Conservation (phyloP, 1,140 invertebrate species). For the Stenopsyche tienmushanensis region DNA sequence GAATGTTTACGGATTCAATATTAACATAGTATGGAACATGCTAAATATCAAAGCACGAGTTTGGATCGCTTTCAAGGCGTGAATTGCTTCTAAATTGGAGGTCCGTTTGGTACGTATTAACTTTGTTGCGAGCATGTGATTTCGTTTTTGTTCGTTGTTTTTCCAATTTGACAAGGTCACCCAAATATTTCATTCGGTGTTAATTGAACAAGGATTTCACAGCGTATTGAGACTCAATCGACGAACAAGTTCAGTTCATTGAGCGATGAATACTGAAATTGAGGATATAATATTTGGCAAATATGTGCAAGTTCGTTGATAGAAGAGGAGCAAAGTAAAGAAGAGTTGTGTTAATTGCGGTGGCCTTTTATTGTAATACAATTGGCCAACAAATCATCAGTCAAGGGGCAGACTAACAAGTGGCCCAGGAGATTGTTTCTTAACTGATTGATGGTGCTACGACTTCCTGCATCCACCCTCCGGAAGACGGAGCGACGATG, state of each 20-base stretch:
- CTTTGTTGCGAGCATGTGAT: too few species aligned
- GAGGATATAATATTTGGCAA: too few species aligned
- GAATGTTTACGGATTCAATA: too few species aligned
- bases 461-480: constrained; percentile 2
- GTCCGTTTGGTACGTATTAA: too few species aligned
- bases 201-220: too few species aligned
- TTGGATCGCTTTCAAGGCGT: background rate
- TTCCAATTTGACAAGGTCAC: too few species aligned
- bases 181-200: too few species aligned
- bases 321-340: constrained; percentile 1
- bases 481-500: background rate
- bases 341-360: constrained; percentile 6
- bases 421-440: constrained; percentile 29
- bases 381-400: constrained; percentile 37
- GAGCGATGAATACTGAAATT: too few species aligned
- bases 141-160: too few species aligned
- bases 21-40: background rate
- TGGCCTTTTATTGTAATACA: constrained; percentile 21
- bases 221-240: too few species aligned
- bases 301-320: too few species aligned
- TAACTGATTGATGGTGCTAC: constrained; percentile 30
- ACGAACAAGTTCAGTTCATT: too few species aligned
- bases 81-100: background rate
- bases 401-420: constrained; percentile 24
- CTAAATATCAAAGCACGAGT: background rate